phyloP scores from a whole-genome alignment of 2,797 vertebrate species.

The Enteromius treurensis region DNA sequence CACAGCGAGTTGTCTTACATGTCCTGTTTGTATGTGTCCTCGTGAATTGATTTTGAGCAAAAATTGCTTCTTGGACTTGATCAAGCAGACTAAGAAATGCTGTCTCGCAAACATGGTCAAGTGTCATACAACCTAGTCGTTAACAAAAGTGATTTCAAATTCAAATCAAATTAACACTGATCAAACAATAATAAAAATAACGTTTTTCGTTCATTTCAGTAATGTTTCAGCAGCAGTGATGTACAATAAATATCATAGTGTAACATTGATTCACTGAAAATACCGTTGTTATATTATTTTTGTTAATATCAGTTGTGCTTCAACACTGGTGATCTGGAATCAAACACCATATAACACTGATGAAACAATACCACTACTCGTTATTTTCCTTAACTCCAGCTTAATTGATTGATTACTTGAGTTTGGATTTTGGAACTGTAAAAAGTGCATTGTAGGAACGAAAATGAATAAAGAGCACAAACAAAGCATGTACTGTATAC shows the following conservation, averaged over 20 bases:
- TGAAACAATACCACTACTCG: constrained; percentile 17
- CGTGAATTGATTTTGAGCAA: not conserved
- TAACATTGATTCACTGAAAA: not conserved
- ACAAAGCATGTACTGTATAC: too few relatives aligned
- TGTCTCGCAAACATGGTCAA: not conserved
- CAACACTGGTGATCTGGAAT: too few relatives aligned
- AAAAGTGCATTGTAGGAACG: too few relatives aligned
- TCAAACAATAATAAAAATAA: not conserved
- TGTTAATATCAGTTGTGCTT: too few relatives aligned
- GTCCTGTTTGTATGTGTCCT: not conserved
- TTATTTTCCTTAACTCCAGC: constrained; percentile 72
- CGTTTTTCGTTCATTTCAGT: too few relatives aligned
- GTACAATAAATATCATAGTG: not conserved
- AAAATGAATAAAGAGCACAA: too few relatives aligned
- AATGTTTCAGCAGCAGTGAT: not conserved
- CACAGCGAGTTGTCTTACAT: not conserved
- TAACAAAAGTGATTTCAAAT: not conserved
- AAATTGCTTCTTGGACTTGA: constrained; percentile 39
- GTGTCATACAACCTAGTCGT: not conserved
- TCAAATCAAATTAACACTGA: not conserved
- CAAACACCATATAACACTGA: too few relatives aligned
- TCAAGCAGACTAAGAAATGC: not conserved
- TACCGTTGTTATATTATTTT: too few relatives aligned
- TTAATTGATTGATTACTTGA: constrained; percentile 69
- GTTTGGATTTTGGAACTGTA: not conserved